Evolutionary conservation across 2,888 invertebrate genomes (phyloP), one percentile per base, ranked within the genome.

Genomic region (Periphyllus acericola): DNA sequence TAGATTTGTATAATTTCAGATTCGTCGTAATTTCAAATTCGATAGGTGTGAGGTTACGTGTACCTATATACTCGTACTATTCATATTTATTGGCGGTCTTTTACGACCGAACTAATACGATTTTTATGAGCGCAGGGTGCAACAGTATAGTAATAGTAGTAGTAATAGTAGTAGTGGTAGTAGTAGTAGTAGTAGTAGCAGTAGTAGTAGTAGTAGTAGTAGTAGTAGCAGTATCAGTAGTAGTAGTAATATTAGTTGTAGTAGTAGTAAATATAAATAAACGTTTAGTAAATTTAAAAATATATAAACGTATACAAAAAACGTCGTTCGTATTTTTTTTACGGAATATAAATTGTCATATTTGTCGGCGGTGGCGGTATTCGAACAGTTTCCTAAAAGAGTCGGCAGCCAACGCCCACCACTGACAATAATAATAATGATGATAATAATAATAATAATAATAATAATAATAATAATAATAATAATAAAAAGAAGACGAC

Each of bases 331-430:
- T 68, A n/a, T 66, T 40, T 60, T 60, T 68, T 68, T 68, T 68
- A 29, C 25, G 32, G 71, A 71, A 82, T 82, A 82, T 82, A 82
- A 82, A 82, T 82, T 82, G 82, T 82, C 82, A 71, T 71, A 71
- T 81, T 81, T 32, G 68, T 40, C 21, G 78, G 46, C 76, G 55
- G n/a, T 46, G 40, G 52, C 68, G 81, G 81, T 32, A n/a, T 79
- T 29, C 79, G n/a, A 19, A 14, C 60, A 25, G 68, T 8, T 8
- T 68, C 68, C 68, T 80, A 66, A 80, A 80, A 80, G 80, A 80
- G 60, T n/a, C 36, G 36, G n/a, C 79, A 34, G 14, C 82, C 82
- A 52, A 82, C 82, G 82, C 82, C 82, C 82, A 82, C 82, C 82
- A 32, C 82, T 46, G 82, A 82, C 68, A 81, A 71, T 81, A 81